Evolutionary conservation across 1,140 invertebrate genomes (phyloP).

Genomic region (Platorchestia sp.): DNA sequence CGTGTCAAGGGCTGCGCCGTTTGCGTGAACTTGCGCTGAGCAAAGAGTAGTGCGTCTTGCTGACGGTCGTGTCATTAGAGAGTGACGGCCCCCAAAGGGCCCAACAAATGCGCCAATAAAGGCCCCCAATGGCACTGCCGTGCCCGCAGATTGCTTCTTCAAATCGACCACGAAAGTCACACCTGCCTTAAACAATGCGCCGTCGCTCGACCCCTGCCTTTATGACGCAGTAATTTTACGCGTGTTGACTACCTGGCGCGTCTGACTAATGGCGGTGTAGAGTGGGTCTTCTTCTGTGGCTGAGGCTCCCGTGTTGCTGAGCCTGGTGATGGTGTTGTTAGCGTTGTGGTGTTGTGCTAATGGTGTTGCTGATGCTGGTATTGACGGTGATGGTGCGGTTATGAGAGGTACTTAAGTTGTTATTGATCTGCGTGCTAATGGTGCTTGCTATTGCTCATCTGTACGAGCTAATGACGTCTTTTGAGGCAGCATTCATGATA

Average conservation of each 20-base stretch:
- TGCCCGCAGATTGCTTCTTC: slow-evolving; percentile 37
- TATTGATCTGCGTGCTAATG: no score
- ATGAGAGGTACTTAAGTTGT: not conserved
- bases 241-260: not conserved
- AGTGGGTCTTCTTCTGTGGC: not conserved
- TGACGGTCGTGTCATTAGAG: slow-evolving; percentile 1
- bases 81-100: not conserved
- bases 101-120: slow-evolving; percentile 50
- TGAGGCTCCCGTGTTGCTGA: not conserved
- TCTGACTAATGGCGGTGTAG: not conserved
- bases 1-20: no score
- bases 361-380: no score
- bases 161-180: slow-evolving; percentile 36
- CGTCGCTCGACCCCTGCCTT: not conserved
- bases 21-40: not conserved
- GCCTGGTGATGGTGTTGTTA: no score
- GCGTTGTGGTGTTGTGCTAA: no score
- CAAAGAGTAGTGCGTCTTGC: not conserved
- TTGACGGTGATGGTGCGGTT: not conserved
- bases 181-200: slow-evolving; percentile 22
- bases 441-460: no score
- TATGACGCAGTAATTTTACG: not conserved
- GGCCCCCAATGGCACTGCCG: slow-evolving; percentile 36
- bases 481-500: no score
- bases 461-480: no score